These are phyloP conservation scores for Sycophaga agraensis DNA, from an alignment of 1,140 invertebrate genomes.

Conservation along the genomic window DNA sequence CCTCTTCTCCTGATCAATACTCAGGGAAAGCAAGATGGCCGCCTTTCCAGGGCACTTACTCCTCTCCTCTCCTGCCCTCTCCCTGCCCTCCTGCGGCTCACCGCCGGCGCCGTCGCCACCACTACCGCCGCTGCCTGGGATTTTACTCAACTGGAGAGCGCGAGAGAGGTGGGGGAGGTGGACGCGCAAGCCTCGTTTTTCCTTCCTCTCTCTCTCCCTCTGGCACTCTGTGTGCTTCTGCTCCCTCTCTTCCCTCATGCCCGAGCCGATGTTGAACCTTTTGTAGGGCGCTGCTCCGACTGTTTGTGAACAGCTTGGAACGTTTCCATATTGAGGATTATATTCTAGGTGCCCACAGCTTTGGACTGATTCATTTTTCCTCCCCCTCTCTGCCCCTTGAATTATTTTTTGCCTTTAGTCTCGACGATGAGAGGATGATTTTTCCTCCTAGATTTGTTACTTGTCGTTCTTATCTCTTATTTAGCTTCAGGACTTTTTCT, in stretches of 20 bases:
- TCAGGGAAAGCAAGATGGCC: slow-evolving; percentile 58
- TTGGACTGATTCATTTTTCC: too few relatives aligned
- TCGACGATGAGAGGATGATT: too few relatives aligned
- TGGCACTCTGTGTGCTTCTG: not conserved
- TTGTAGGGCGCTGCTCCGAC: slow-evolving; percentile 17
- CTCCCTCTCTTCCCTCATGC: not conserved
- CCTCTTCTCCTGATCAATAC: slow-evolving; percentile 51
- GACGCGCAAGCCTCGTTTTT: slow-evolving; percentile 18
- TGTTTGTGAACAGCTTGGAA: not conserved
- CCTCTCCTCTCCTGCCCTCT: slow-evolving; percentile 28
- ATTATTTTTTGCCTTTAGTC: too few relatives aligned
- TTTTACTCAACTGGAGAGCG: slow-evolving; percentile 40
- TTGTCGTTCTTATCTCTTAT: not conserved
- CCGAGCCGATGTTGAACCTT: slow-evolving; percentile 21
- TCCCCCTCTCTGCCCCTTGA: not conserved
- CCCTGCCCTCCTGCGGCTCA: not conserved
- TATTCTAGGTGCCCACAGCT: too few relatives aligned
- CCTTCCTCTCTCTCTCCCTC: slow-evolving; percentile 10
- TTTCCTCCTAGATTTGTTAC: not conserved
- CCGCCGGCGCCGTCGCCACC: slow-evolving; percentile 25
- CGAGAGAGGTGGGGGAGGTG: slow-evolving; percentile 31
- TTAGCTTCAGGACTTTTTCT: not conserved
- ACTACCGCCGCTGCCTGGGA: slow-evolving; percentile 39
- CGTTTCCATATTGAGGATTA: not conserved
- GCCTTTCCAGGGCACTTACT: slow-evolving; percentile 52